These are phyloP conservation scores for Timema podura DNA, from an alignment of 2,888 invertebrate genomes.

Conservation along the genomic window DNA sequence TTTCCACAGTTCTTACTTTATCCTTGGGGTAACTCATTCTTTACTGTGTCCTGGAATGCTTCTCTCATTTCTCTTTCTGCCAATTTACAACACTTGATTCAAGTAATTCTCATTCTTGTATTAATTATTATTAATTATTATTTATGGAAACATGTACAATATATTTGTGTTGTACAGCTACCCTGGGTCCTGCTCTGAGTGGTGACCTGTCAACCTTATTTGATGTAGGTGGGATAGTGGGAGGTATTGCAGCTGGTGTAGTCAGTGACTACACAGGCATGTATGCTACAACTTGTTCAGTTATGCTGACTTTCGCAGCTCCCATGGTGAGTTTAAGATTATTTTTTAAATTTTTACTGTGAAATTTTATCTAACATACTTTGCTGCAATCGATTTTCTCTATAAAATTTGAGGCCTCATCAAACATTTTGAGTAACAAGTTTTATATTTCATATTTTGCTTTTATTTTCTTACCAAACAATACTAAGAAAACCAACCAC, in stretches of 20 bases:
- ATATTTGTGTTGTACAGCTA: constrained; percentile 50
- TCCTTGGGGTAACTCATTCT: no score
- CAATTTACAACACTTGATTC: no score
- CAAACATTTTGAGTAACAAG: no score
- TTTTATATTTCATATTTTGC: no score
- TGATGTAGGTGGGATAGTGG: constrained; percentile 86
- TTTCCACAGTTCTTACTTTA: no score
- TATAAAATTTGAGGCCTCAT: no score
- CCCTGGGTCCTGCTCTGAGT: constrained; percentile 61
- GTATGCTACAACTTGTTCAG: constrained; percentile 82
- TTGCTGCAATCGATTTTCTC: no score
- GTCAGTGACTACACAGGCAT: constrained; percentile 78
- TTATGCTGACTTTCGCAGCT: constrained; percentile 73
- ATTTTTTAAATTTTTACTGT: not conserved
- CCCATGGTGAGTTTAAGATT: constrained; percentile 63
- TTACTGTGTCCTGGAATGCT: no score
- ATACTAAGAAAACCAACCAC: no score
- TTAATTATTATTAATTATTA: not conserved
- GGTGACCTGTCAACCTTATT: constrained; percentile 78
- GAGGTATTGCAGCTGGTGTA: constrained; percentile 83
- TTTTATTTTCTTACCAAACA: no score
- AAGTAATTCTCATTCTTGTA: not conserved
- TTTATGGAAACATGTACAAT: not conserved
- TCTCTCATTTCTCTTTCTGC: no score
- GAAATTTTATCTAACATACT: no score